Evolutionary conservation across 2,888 invertebrate species (phyloP).

Genomic region (Eurytoma californica): DNA sequence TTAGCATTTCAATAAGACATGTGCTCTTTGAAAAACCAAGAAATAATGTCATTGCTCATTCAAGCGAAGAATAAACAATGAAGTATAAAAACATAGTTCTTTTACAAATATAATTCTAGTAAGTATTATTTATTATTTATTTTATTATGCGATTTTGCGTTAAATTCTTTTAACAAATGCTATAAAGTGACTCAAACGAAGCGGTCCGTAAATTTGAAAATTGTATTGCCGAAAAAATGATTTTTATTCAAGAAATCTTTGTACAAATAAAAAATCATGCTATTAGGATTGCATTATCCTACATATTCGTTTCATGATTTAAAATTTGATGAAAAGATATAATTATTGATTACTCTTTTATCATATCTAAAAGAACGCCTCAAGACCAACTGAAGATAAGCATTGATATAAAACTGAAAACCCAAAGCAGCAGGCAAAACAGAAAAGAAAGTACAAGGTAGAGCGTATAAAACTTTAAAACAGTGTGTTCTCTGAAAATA

Average conservation of each 20-base stretch:
- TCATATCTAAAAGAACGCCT: constrained; percentile 18
- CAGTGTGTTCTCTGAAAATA: not conserved
- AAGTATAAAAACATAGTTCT: not conserved
- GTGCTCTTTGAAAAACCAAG: not conserved
- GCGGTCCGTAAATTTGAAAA: not conserved
- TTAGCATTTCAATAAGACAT: not conserved
- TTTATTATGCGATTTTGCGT: not conserved
- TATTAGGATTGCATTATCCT: too few relatives aligned
- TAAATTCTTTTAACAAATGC: not conserved
- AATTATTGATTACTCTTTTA: too few relatives aligned
- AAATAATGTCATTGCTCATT: not conserved
- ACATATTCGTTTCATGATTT: too few relatives aligned
- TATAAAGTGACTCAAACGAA: not conserved
- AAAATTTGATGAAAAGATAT: too few relatives aligned
- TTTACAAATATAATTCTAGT: too few relatives aligned
- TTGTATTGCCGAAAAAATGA: not conserved
- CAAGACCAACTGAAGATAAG: constrained; percentile 35
- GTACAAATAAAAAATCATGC: too few relatives aligned
- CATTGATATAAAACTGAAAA: not conserved
- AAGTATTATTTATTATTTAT: not conserved
- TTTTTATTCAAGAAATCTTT: too few relatives aligned
- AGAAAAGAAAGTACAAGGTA: not conserved
- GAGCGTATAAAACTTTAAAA: not conserved
- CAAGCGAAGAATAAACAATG: constrained; percentile 20
- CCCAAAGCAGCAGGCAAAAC: constrained; percentile 7